Base-by-base conservation (phyloP, 92 coral and sea anemone genomes). In the Epizoanthus rinbou region DNA sequence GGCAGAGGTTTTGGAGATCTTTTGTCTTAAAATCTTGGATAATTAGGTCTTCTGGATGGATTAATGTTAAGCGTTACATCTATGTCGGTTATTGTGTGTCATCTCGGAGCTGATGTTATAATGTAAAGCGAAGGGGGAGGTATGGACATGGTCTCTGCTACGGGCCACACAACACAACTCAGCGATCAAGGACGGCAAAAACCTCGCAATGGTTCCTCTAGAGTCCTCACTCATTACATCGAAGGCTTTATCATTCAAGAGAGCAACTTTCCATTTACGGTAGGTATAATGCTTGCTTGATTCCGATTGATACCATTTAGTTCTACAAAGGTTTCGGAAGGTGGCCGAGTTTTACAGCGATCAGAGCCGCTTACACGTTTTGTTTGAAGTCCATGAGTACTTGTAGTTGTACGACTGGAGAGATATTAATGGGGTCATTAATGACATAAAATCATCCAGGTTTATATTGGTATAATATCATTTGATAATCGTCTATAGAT, bases 221-320 rank as follows among this genome's bases (percentile, higher is more conserved):
- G 98, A 52, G 90, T 96, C 54, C 88, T 96, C 43, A 96, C 97
- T 57, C 99, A 96, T 59, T 93, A 90, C 57, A 94, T 96, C 22
- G 99, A 96, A 80, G 95, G 98, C 43, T 96, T 96, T 89, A 88
- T 96, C 79, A 96, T 96, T 37, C 99, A 96, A 86, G 99, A 96
- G 80, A 96, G 99, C 82, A 96, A 94, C 87, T 90, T 91, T 80
- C 99, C 99, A 31, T 96, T 96, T 60, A 96, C 99, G 93, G 99
- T 96, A 81, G 89, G 93, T 28, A 23, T 31, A 1, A 31, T 21
- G 43, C 22, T 70, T 15, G 25, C 31, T 14, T 4, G 10, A n/a
- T 50, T 50, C 54, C 9, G 7, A 10, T 50, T 50, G 54, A 6
- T 9, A 13, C 15, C 14, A 9, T 3, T 67, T 8, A 33, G 43